Base-by-base conservation (phyloP, 2,888 invertebrate species). In the Ophraella communa region DNA sequence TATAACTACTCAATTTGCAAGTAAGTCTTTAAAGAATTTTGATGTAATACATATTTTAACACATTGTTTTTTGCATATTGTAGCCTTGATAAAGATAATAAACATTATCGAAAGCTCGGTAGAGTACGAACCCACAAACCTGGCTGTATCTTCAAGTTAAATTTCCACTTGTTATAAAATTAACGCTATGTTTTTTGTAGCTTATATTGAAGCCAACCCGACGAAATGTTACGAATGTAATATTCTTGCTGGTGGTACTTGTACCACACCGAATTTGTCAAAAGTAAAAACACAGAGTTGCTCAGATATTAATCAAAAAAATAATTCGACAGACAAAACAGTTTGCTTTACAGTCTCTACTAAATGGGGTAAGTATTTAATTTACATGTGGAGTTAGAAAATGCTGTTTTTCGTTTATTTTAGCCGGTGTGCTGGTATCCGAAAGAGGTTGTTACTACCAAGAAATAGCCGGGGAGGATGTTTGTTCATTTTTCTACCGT, bases 361-460 rank as follows among this genome's bases (percentile, higher is more conserved):
- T 0, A 45, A 17, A 44, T 60, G 42, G 44, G 2, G 60, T 60
- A 21, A 60, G 60, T 52, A 47, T 27, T 10, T 17, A 8, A 23
- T 35, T 14, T 35, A 1, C 4, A 4, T 14, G 5, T 14, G 4
- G 2, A 17, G 2, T 1, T 39, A 39, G 4, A 4, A 7, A 0
- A 5, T 17, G 17, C 7, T 14, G 2, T 17, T 39, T 39, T 39
- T 2, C 20, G 2, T 20, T 21, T 17, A 4, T 62, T 56, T 11
- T 20, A 64, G 64, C 55, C 3, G 39, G 59, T 17, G 14, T 17
- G 1, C 18, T 20, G 2, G 24, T 64, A 17, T 20, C 42, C 11
- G 64, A 64, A 23, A 59, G 64, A 20, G 64, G 64, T 18, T 64
- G 64, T 24, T 60, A 54, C 24, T 64, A 64, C 49, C 33, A 59